phyloP scores from a whole-genome alignment of 53 echinoderm and acorn worm genomes.

The Antedon mediterranea region DNA sequence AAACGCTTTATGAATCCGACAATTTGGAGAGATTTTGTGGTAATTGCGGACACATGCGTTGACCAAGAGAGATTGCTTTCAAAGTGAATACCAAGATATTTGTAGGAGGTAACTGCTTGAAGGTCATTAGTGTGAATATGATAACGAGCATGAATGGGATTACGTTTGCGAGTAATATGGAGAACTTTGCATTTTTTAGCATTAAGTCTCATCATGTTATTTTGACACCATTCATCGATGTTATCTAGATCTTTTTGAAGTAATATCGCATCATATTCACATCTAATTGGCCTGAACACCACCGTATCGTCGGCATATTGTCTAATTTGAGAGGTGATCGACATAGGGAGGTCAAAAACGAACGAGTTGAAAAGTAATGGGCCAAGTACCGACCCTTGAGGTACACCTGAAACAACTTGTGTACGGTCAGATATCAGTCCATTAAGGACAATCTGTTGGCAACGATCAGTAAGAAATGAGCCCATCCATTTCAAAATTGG shows the following conservation, averaged over 20 bases:
- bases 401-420: background rate
- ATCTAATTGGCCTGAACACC: too few species aligned
- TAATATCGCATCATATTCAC: too few species aligned
- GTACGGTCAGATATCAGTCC: background rate
- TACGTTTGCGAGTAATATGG: background rate
- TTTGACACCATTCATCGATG: constrained; percentile 4
- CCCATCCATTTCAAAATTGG: constrained; percentile 20
- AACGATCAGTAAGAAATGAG: constrained; percentile 6
- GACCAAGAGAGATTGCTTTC: constrained; percentile 16
- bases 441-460: constrained; percentile 8
- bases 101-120: background rate
- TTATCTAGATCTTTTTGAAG: background rate
- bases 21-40: background rate
- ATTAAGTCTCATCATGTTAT: background rate
- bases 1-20: background rate
- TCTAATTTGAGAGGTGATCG: background rate
- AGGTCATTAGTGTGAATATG: background rate
- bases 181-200: constrained; percentile 6
- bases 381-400: constrained; percentile 14
- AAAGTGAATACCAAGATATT: constrained; percentile 6
- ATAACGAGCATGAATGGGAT: background rate
- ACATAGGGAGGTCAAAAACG: constrained; percentile 5
- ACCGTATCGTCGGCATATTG: background rate
- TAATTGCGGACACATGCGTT: background rate
- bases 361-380: constrained; percentile 9